Evolutionary conservation across 2,888 invertebrate genomes (phyloP).

Genomic region (Autographa gamma): DNA sequence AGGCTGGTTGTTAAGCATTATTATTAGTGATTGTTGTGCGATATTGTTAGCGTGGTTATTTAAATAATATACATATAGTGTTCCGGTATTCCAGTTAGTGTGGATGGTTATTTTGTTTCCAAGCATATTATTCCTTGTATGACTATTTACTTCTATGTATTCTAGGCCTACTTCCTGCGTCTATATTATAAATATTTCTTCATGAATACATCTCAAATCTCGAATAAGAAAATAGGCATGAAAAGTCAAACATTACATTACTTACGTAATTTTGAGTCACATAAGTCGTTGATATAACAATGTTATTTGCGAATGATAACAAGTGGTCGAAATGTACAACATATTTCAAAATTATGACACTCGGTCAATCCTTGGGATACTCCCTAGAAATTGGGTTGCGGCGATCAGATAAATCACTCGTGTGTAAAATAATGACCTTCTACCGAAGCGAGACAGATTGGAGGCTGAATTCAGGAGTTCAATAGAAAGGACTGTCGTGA

Average conservation of each 20-base stretch:
- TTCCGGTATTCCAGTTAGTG: neutral
- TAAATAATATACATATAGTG: neutral
- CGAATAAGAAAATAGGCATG: too few relatives aligned
- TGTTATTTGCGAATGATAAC: neutral
- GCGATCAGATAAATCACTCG: conserved; percentile 5
- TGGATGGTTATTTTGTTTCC: neutral
- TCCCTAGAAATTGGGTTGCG: neutral
- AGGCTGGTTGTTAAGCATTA: conserved; percentile 26
- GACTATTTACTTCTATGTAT: too few relatives aligned
- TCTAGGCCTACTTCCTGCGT: too few relatives aligned
- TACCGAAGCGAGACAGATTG: neutral
- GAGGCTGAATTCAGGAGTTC: neutral
- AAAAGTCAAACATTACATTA: too few relatives aligned
- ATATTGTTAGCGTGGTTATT: conserved; percentile 11
- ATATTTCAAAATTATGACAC: neutral
- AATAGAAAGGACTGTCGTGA: neutral
- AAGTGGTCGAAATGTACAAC: neutral
- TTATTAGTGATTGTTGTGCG: conserved; percentile 23
- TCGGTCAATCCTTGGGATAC: neutral
- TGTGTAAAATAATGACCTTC: conserved; percentile 1
- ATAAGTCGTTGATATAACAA: neutral
- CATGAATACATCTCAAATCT: too few relatives aligned
- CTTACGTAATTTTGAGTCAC: too few relatives aligned
- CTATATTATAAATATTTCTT: too few relatives aligned
- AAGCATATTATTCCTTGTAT: neutral